A percentile compares a stretch with the other conserved stretches of the same genome.
Evolutionary conservation across 2,888 invertebrate genomes (phyloP).

Genomic region (Hirtodrosophila trivittata): DNA sequence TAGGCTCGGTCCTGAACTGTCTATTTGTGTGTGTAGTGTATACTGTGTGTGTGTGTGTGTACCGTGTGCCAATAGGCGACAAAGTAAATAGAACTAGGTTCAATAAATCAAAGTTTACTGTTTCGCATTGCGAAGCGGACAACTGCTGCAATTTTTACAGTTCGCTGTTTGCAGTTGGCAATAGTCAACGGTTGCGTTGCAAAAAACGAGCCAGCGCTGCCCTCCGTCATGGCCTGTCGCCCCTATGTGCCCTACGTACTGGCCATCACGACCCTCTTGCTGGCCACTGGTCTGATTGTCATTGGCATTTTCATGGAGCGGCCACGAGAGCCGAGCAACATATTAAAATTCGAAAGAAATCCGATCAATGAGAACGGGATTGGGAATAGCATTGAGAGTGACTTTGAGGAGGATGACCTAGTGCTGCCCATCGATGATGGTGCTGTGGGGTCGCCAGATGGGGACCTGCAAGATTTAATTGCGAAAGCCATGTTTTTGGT

Average conservation of each 20-base stretch:
- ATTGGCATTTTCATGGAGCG: slow-evolving; percentile 71
- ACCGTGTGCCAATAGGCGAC: slow-evolving; percentile 31
- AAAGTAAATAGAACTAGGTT: slow-evolving; percentile 31
- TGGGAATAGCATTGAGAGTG: slow-evolving; percentile 3
- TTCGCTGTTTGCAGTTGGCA: slow-evolving; percentile 19
- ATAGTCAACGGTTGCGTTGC: slow-evolving; percentile 47
- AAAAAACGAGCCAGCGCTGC: slow-evolving; percentile 33
- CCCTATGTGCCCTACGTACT: slow-evolving; percentile 47
- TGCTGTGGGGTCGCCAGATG: slow-evolving; percentile 7
- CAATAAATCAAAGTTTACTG: slow-evolving; percentile 65
- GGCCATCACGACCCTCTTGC: slow-evolving; percentile 46
- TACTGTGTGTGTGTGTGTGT: slow-evolving; percentile 15
- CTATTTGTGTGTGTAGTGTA: slow-evolving; percentile 1
- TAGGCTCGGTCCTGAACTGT: neutral
- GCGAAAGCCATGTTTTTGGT: slow-evolving; percentile 54
- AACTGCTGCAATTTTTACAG: slow-evolving; percentile 13
- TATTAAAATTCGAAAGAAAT: slow-evolving; percentile 47
- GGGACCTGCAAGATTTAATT: slow-evolving; percentile 37
- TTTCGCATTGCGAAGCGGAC: slow-evolving; percentile 44
- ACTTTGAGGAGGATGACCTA: slow-evolving; percentile 5
- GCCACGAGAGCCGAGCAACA: slow-evolving; percentile 33
- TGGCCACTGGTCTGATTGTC: slow-evolving; percentile 70
- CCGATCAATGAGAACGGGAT: slow-evolving; percentile 1
- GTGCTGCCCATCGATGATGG: slow-evolving; percentile 23
- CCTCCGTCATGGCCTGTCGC: slow-evolving; percentile 61